Evolutionary conservation across 2,113 vertebrate genomes (phyloP).

Genomic region (Oreamnos americanus): DNA sequence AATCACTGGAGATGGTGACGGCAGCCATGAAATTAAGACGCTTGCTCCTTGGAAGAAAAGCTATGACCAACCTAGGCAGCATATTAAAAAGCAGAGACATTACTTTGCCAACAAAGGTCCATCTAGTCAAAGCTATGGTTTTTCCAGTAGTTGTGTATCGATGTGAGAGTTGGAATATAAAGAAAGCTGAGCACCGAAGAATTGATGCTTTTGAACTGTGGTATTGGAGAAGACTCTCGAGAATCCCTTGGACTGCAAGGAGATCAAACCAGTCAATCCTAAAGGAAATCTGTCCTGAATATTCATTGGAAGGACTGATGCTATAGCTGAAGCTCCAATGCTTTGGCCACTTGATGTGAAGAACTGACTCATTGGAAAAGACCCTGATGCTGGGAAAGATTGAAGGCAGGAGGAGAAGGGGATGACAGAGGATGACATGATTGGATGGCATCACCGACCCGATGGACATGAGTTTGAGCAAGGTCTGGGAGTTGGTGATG

Average conservation of each 20-base stretch:
- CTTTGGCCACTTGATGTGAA: background rate
- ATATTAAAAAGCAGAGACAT: background rate
- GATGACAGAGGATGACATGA: background rate
- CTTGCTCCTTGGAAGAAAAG: background rate
- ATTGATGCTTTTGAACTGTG: background rate
- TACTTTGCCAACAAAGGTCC: background rate
- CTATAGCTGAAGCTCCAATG: background rate
- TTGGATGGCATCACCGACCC: rapidly evolving
- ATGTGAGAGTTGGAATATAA: background rate
- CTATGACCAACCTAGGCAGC: background rate
- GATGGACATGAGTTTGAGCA: background rate
- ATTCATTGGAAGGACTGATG: background rate
- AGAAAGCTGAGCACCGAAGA: rapidly evolving
- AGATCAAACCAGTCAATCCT: background rate
- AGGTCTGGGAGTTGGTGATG: background rate
- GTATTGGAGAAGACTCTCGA: background rate
- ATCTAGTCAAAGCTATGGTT: background rate
- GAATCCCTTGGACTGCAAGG: background rate
- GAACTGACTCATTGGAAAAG: background rate
- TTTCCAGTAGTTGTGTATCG: background rate
- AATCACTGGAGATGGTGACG: background rate
- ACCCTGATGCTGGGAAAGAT: background rate
- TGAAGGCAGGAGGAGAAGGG: background rate
- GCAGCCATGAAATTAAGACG: background rate
- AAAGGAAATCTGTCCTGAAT: background rate